A percentile compares a stretch with the other conserved stretches of the same genome.
These are phyloP conservation scores for Sphaerodactylus townsendi DNA, from an alignment of 2,113 vertebrate species.

Conservation along the genomic window DNA sequence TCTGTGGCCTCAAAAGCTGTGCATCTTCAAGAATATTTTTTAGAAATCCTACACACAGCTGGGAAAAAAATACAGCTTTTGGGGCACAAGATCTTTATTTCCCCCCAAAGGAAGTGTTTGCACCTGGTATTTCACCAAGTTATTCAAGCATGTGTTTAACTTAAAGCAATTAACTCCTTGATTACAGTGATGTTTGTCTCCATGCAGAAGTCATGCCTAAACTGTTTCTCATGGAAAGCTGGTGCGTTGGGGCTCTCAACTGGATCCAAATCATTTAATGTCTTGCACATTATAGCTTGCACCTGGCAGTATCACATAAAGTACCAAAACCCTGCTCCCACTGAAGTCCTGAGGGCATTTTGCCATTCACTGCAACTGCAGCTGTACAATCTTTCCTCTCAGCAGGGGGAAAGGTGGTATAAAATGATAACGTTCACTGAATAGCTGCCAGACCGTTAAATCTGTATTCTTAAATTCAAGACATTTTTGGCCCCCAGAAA, in stretches of 20 bases:
- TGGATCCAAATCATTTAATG: constrained; percentile 8
- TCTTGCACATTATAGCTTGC: constrained; percentile 20
- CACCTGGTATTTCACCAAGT: neutral
- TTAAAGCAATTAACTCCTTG: constrained; percentile 17
- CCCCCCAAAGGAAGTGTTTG: neutral
- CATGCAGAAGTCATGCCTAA: constrained; percentile 14
- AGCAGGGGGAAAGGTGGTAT: constrained; percentile 12
- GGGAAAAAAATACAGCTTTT: neutral
- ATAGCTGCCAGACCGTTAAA: neutral
- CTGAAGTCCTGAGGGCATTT: constrained; percentile 18
- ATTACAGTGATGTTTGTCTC: neutral
- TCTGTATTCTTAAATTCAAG: constrained; percentile 8
- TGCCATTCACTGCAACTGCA: constrained; percentile 18
- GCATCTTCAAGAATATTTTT: neutral
- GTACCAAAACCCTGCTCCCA: constrained; percentile 7
- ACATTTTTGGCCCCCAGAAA: neutral
- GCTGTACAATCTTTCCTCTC: neutral
- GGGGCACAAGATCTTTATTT: neutral
- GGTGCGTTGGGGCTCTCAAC: neutral
- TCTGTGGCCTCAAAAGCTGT: neutral
- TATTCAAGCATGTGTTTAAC: constrained; percentile 8
- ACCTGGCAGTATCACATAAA: constrained; percentile 22
- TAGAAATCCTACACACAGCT: neutral
- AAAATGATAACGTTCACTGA: constrained; percentile 16
- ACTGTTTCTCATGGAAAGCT: constrained; percentile 9